Conservation (phyloP, 2,888 invertebrate genomes). For the Carabus problematicus region DNA sequence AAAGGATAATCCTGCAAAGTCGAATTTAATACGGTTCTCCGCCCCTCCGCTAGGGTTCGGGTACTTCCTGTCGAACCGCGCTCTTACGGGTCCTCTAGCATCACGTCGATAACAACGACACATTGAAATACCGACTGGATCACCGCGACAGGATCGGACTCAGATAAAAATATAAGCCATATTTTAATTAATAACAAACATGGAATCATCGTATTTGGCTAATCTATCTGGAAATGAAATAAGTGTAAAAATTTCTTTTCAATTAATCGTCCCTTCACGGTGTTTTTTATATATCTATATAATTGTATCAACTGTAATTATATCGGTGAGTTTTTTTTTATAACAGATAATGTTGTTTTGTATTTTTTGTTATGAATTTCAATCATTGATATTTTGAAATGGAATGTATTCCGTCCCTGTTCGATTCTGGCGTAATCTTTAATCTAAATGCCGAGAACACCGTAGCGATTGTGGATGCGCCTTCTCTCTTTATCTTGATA, state of each 20-base stretch:
- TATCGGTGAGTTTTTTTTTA: no score
- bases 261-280: no score
- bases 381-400: no score
- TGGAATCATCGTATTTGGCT: no score
- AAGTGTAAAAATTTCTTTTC: no score
- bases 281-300: no score
- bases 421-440: slow-evolving; percentile 29
- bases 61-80: slow-evolving; percentile 1
- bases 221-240: no score
- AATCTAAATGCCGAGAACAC: slow-evolving; percentile 36
- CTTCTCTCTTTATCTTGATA: slow-evolving; percentile 20
- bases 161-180: not conserved
- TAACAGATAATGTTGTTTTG: no score
- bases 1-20: slow-evolving; percentile 31
- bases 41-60: slow-evolving; percentile 1
- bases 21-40: slow-evolving; percentile 33
- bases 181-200: no score
- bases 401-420: not conserved
- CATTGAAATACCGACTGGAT: slow-evolving; percentile 27
- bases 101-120: slow-evolving; percentile 30
- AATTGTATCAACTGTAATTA: no score
- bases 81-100: not conserved
- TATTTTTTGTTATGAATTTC: no score
- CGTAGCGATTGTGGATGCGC: slow-evolving; percentile 24
- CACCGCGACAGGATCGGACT: slow-evolving; percentile 1